Percentiles rank a stretch among this genome's conserved stretches.
phyloP scores from a whole-genome alignment of 2,888 invertebrate genomes.

The Epinotia ramella region DNA sequence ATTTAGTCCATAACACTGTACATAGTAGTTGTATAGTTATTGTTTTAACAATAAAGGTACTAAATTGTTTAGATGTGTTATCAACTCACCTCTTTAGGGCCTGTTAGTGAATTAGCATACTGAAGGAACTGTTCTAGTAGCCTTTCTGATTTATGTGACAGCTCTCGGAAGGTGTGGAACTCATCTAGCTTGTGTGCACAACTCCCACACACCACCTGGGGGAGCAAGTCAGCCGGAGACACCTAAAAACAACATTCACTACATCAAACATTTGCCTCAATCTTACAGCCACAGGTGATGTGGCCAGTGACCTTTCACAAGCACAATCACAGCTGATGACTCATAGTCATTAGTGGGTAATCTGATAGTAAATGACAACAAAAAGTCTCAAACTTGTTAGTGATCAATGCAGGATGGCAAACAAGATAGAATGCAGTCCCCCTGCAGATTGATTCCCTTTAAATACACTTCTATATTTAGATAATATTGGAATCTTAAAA shows the following conservation, averaged over 20 bases:
- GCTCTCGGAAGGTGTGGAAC: slow-evolving; percentile 91
- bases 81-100: slow-evolving; percentile 87
- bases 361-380: slow-evolving; percentile 68
- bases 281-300: slow-evolving; percentile 68
- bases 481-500: slow-evolving; percentile 81
- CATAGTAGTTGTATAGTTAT: slow-evolving; percentile 48
- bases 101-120: slow-evolving; percentile 88
- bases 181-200: slow-evolving; percentile 91
- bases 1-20: slow-evolving; percentile 46
- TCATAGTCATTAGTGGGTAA: slow-evolving; percentile 75
- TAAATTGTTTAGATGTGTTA: slow-evolving; percentile 46
- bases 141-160: slow-evolving; percentile 90
- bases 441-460: slow-evolving; percentile 73
- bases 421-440: slow-evolving; percentile 67
- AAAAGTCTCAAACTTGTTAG: slow-evolving; percentile 41
- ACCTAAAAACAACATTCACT: slow-evolving; percentile 85
- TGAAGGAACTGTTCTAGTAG: slow-evolving; percentile 91
- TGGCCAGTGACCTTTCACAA: slow-evolving; percentile 79
- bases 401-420: slow-evolving; percentile 53
- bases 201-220: slow-evolving; percentile 90
- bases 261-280: slow-evolving; percentile 62
- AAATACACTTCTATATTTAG: slow-evolving; percentile 81
- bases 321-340: slow-evolving; percentile 79
- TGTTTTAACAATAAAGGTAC: slow-evolving; percentile 48
- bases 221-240: slow-evolving; percentile 90